These are phyloP conservation scores for Catharus minimus DNA, from an alignment of 2,113 vertebrate species.

Conservation along the genomic window DNA sequence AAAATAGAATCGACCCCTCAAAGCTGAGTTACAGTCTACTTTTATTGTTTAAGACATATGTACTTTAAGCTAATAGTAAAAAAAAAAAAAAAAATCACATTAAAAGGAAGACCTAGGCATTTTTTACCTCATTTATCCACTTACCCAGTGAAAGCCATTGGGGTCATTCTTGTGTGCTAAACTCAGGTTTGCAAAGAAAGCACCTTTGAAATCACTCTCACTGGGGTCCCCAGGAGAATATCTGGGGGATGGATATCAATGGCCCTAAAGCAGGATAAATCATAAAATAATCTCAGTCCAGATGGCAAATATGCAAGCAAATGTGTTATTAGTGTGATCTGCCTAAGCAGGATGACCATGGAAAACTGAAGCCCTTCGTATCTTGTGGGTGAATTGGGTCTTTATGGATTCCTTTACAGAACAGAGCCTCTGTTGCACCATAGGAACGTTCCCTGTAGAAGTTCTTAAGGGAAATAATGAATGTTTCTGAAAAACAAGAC, in stretches of 20 bases:
- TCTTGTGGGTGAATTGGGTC: background rate
- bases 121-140: background rate
- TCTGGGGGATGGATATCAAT: background rate
- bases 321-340: background rate
- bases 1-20: background rate
- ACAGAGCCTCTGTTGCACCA: background rate
- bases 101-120: background rate
- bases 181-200: background rate
- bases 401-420: background rate
- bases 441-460: background rate
- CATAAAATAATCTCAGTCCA: background rate
- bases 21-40: background rate
- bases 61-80: background rate
- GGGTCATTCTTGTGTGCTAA: background rate
- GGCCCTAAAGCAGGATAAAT: background rate
- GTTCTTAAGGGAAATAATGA: background rate
- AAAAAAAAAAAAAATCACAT: background rate
- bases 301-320: background rate
- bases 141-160: background rate
- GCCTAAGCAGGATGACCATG: background rate
- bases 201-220: background rate
- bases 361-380: fast-evolving
- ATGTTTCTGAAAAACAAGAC: background rate
- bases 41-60: background rate
- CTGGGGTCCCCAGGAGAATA: background rate